Evolutionary conservation across 64 coral and sea anemone species (phyloP).

Genomic region (Montipora foliosa): DNA sequence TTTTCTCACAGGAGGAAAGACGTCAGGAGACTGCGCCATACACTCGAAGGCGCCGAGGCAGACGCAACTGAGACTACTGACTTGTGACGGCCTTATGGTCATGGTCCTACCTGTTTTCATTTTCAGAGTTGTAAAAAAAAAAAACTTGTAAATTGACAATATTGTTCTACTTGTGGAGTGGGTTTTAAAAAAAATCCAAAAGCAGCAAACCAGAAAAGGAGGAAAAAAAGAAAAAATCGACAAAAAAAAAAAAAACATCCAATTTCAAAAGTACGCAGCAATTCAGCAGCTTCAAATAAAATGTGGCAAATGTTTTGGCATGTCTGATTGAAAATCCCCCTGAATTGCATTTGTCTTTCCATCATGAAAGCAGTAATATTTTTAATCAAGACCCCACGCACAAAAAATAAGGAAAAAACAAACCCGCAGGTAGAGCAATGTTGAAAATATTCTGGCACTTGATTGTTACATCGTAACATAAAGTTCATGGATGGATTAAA

Average conservation of each 20-base stretch:
- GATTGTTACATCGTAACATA: neutral
- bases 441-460: neutral
- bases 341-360: neutral
- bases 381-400: neutral
- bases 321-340: neutral
- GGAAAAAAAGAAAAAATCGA: neutral
- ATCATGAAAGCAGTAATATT: neutral
- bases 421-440: neutral
- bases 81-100: neutral
- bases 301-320: neutral
- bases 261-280: neutral
- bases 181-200: neutral
- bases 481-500: neutral
- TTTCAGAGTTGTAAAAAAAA: neutral
- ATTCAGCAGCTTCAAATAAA: neutral
- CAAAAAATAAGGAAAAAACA: neutral
- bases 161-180: neutral
- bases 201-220: neutral
- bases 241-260: neutral
- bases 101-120: neutral
- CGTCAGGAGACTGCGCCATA: slow-evolving; percentile 1
- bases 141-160: neutral
- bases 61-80: neutral
- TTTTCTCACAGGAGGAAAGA: neutral
- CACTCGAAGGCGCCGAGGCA: neutral